Evolutionary conservation across 2,113 vertebrate genomes (phyloP).

Genomic region (Myotis yumanensis): DNA sequence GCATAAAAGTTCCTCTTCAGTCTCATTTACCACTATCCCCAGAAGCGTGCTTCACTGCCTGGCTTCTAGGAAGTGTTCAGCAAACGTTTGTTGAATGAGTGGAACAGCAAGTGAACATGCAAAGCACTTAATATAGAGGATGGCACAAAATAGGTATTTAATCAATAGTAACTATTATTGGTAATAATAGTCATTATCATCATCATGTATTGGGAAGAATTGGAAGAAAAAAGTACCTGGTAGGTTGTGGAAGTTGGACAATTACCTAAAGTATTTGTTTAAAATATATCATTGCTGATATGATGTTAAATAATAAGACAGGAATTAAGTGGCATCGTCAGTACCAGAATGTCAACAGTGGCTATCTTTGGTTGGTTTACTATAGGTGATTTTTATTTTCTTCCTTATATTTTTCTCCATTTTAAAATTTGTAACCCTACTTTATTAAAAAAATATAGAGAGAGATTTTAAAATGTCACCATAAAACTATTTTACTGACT

Average conservation of each 20-base stretch:
- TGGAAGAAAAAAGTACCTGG: not conserved
- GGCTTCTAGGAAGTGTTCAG: not conserved
- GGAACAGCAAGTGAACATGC: not conserved
- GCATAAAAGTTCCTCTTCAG: not conserved
- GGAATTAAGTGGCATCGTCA: not conserved
- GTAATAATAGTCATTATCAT: not conserved
- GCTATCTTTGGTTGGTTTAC: not conserved
- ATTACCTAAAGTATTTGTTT: not conserved
- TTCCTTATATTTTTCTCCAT: conserved; percentile 11
- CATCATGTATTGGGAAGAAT: not conserved
- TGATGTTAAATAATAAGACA: conserved; percentile 7
- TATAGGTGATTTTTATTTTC: conserved; percentile 1
- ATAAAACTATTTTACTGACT: conserved; percentile 9
- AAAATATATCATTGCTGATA: not conserved
- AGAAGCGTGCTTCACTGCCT: not conserved
- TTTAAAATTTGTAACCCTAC: not conserved
- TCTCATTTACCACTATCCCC: not conserved
- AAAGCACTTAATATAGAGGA: not conserved
- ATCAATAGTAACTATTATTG: not conserved
- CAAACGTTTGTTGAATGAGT: not conserved
- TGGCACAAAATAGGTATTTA: not conserved
- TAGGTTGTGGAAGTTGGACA: not conserved
- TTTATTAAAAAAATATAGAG: not conserved
- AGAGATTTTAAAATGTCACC: not conserved
- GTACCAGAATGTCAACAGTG: not conserved